Base-by-base conservation (phyloP, 2,113 vertebrate genomes). In the Misgurnus anguillicaudatus region DNA sequence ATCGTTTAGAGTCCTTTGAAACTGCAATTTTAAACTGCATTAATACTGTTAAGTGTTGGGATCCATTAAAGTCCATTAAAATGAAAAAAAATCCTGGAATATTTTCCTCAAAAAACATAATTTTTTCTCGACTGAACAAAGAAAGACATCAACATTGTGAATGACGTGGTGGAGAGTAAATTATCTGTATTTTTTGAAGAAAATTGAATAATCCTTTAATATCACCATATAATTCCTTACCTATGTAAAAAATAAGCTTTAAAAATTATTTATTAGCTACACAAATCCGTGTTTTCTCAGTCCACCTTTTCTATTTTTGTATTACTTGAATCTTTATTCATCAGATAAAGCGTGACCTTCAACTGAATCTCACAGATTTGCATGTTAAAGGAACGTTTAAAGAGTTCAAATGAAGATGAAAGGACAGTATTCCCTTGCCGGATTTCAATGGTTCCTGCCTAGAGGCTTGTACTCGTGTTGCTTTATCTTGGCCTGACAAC, bases 381-480 rank as follows among this genome's bases (percentile, higher is more conserved):
- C 88, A 91, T 90, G 65, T 87, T 71, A 88, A 91, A 88, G 82
- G 47, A 72, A 74, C 85, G 72, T 87, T 85, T 70, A 76, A 72
- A 62, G 70, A 85, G 88, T 89, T 90, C 85, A 90, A 83, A 63
- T 17, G 68, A 79, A 85, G 81, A 90, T 83, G 81, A 84, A 69
- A 82, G 71, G 47, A 51, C 66, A 62, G n/a, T 51, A 21, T 85
- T 85, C 84, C 77, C 82, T 83, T 80, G 82, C 75, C 83, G 74
- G 67, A 58, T 81, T 74, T 63, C 60, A 66, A 36, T 79, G 36
- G 67, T 76, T 45, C 70, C 66, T 75, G 78, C 85, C 84, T 82
- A 4, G 2, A 86, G 85, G 80, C 80, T 42, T 84, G 42, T 81
- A 82, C 86, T 85, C 75, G 69, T 61, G 45, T 77, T 83, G 75